Evolutionary conservation across 2,888 invertebrate species (phyloP), one percentile per base, ranked within the genome.

Genomic region (Drosophila antonietae): DNA sequence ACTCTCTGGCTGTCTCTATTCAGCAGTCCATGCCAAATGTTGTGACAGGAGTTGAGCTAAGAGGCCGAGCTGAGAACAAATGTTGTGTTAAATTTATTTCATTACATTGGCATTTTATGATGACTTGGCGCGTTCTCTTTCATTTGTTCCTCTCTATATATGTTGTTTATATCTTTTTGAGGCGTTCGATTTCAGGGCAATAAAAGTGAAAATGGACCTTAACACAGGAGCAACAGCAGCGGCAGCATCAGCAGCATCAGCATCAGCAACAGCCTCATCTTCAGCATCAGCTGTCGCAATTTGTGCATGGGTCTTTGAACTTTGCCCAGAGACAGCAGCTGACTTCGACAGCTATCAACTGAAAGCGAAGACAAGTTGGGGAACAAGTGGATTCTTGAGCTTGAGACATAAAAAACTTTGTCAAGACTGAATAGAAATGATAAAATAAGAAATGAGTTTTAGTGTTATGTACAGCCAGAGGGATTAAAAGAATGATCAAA

Each of bases 21-120:
- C 52, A 37, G 52, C 52, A 37, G 52, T 53, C 52, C 52, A 37
- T 55, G 55, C 28, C 55, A 55, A 44, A 44, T 82, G 76, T 88
- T 83, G 76, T 78, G 82, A 85, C 85, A 83, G 68, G 33, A 52
- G 44, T 47, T 37, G 41, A 53, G 23, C 37, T 28, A 18, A 31
- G 51, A 64, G 61, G 56, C 57, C 23, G 52, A 68, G 56, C 59
- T 28, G 69, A 55, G 66, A 75, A 75, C 88, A 88, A 88, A 89
- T 83, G 89, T 88, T 83, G 78, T 75, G 73, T 83, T 75, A 73
- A 84, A 81, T 86, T 89, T 82, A 81, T 79, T 89, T 88, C 81
- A 88, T 88, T 87, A 68, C 77, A 80, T 71, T 85, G 86, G 72
- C 75, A 71, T 84, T 87, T 87, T 78, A 82, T 85, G 85, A 79